phyloP scores from a whole-genome alignment of 2,113 vertebrate genomes.

The Alethe castanea region DNA sequence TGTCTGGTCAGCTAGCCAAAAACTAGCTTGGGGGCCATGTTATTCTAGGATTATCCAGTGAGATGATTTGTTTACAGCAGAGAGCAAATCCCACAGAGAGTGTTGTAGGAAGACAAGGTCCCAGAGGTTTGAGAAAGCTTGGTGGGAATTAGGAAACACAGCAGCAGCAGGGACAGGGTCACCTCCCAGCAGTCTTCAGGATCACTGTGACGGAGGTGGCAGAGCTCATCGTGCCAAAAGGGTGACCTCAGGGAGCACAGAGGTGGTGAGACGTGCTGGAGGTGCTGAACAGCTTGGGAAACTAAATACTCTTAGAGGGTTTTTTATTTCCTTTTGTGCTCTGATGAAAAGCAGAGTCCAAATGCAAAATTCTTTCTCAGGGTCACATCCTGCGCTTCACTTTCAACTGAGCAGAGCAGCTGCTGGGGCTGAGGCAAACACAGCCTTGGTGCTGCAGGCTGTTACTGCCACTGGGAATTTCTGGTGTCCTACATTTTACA shows the following conservation, averaged over 20 bases:
- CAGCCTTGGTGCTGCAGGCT: not conserved
- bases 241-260: rapidly evolving
- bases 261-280: not conserved
- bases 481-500: not conserved
- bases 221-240: rapidly evolving
- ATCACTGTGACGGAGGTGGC: rapidly evolving
- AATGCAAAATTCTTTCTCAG: not conserved
- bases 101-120: not conserved
- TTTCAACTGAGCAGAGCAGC: not conserved
- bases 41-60: not conserved
- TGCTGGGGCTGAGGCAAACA: not conserved
- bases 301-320: not conserved
- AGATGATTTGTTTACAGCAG: not conserved
- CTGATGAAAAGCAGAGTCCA: not conserved
- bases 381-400: not conserved
- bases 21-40: rapidly evolving
- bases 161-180: not conserved
- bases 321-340: not conserved
- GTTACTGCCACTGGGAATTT: not conserved
- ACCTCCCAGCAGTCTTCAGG: not conserved
- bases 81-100: not conserved
- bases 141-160: not conserved
- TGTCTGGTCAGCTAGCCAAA: not conserved
- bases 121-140: not conserved
- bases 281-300: not conserved